Percentiles rank a stretch among this genome's conserved stretches.
Evolutionary conservation across 2,113 vertebrate genomes (phyloP).

Genomic region (Seriola rivoliana): DNA sequence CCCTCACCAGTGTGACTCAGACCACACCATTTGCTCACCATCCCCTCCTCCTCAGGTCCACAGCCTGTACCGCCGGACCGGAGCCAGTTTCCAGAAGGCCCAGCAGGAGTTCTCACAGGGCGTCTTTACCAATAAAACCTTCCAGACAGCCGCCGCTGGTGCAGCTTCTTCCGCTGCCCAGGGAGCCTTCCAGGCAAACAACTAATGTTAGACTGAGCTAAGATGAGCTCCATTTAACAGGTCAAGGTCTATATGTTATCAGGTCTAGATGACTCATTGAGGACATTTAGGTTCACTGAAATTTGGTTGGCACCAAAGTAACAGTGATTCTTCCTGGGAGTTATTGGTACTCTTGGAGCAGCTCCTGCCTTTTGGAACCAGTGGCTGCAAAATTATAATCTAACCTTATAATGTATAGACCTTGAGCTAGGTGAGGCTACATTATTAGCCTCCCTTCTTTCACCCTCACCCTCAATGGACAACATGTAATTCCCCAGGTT

Average conservation of each 20-base stretch:
- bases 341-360: neutral
- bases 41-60: conserved; percentile 87
- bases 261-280: conserved; percentile 16
- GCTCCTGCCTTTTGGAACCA: neutral
- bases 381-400: neutral
- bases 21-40: neutral
- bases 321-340: neutral
- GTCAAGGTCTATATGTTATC: conserved; percentile 60
- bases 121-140: conserved; percentile 90
- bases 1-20: neutral
- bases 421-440: conserved; percentile 48
- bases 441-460: conserved; percentile 1
- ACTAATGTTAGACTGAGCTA: conserved; percentile 62
- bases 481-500: conserved; percentile 10
- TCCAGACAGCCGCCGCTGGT: conserved; percentile 86
- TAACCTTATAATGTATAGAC: conserved; percentile 48
- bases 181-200: conserved; percentile 86
- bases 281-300: neutral
- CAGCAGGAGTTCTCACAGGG: conserved; percentile 97
- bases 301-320: neutral
- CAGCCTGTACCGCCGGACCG: conserved; percentile 91
- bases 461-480: conserved; percentile 7
- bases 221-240: conserved; percentile 4
- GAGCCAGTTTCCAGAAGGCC: conserved; percentile 96
- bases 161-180: conserved; percentile 88